Conservation (phyloP, 2,113 vertebrate species). For the Pagrus major region DNA sequence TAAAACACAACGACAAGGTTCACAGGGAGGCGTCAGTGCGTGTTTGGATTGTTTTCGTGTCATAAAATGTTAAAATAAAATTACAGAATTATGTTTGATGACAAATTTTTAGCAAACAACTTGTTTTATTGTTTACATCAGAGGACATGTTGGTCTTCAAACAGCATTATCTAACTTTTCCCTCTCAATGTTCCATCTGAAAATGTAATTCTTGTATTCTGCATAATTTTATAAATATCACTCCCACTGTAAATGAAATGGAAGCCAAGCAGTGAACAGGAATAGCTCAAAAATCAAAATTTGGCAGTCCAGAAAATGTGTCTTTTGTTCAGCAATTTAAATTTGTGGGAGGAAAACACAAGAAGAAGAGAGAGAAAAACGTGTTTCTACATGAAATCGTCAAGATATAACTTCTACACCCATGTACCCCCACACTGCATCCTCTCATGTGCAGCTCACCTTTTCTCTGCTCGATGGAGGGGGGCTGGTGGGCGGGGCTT, state of each 20-base stretch:
- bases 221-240: slow-evolving; percentile 31
- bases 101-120: not conserved
- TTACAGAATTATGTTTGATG: not conserved
- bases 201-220: slow-evolving; percentile 2
- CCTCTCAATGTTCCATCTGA: not conserved
- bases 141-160: not conserved
- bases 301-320: slow-evolving; percentile 3
- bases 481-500: slow-evolving; percentile 68
- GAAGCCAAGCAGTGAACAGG: slow-evolving; percentile 42
- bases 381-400: not conserved
- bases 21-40: not conserved
- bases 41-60: not conserved
- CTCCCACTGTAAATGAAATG: slow-evolving; percentile 42
- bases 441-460: slow-evolving; percentile 77
- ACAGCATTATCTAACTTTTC: not conserved
- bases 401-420: not conserved
- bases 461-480: slow-evolving; percentile 82
- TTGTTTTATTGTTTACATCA: not conserved
- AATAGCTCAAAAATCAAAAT: slow-evolving; percentile 26
- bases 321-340: not conserved
- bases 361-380: not conserved
- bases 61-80: not conserved
- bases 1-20: not conserved
- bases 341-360: slow-evolving; percentile 1
- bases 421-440: not conserved